These are phyloP conservation scores for Leptinotarsa texana DNA, from an alignment of 1,140 invertebrate species.

Conservation along the genomic window DNA sequence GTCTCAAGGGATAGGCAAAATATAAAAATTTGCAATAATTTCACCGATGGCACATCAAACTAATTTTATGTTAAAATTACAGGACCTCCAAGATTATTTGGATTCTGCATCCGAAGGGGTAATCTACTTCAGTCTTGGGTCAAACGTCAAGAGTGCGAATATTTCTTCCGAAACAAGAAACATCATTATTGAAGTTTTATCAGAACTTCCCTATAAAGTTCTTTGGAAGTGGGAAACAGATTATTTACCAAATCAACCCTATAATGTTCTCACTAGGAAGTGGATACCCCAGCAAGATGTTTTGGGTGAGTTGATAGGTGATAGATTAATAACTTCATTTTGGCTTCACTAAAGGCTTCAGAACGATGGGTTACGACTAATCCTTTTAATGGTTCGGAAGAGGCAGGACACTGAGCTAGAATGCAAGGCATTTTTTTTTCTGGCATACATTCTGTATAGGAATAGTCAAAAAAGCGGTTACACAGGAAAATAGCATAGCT, in stretches of 20 bases:
- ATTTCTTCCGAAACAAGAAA: constrained; percentile 57
- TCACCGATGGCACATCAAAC: no score
- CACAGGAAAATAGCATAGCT: no score
- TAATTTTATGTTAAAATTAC: not conserved
- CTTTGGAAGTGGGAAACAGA: constrained; percentile 44
- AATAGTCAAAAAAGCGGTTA: no score
- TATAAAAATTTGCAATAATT: no score
- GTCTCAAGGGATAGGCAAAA: no score
- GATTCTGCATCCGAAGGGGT: constrained; percentile 59
- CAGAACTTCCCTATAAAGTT: constrained; percentile 52
- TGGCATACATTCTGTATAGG: no score
- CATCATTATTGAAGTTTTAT: constrained; percentile 58
- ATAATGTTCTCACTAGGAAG: constrained; percentile 61
- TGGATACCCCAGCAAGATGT: constrained; percentile 64
- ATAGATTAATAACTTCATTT: not conserved
- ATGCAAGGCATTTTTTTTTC: no score
- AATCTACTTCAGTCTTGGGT: constrained; percentile 62
- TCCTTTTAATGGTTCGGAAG: no score
- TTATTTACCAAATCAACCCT: constrained; percentile 57
- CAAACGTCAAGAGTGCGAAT: constrained; percentile 60
- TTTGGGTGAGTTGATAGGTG: constrained; percentile 32
- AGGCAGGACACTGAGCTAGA: no score
- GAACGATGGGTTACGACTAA: no score
- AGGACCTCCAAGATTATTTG: constrained; percentile 55
- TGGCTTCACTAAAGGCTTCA: no score